These are phyloP conservation scores for Chiridota heheva DNA, from an alignment of 35 echinoderm and acorn worm species.

Conservation along the genomic window DNA sequence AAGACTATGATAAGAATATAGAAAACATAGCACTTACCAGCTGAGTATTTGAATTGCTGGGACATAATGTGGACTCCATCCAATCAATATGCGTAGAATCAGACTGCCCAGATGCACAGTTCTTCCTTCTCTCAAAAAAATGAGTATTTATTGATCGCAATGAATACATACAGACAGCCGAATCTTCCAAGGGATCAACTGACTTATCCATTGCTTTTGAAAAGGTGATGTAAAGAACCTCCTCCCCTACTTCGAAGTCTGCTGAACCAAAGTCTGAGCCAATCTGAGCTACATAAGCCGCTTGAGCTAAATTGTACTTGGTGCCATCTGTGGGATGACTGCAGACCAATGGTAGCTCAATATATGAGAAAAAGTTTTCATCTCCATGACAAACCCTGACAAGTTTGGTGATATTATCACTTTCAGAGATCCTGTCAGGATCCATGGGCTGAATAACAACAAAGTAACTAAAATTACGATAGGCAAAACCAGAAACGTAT, in stretches of 20 bases:
- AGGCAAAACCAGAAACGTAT: conserved; percentile 77
- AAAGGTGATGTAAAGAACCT: conserved; percentile 77
- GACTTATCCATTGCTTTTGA: conserved; percentile 43
- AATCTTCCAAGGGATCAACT: conserved; percentile 39
- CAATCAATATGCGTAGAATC: conserved; percentile 45
- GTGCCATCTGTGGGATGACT: not conserved
- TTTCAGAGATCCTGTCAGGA: not conserved
- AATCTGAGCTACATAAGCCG: conserved; percentile 51
- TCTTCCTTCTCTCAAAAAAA: conserved; percentile 56
- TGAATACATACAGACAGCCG: conserved; percentile 87
- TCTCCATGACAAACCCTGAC: conserved; percentile 70
- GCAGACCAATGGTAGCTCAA: conserved; percentile 74
- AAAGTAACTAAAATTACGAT: conserved; percentile 75
- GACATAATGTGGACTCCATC: conserved; percentile 32
- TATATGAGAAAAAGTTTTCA: conserved; percentile 65
- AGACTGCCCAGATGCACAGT: conserved; percentile 32
- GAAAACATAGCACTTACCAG: no score
- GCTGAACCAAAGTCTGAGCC: conserved; percentile 6
- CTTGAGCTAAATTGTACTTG: conserved; percentile 83
- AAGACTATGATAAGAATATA: no score
- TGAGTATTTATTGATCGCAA: conserved; percentile 51
- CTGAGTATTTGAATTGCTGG: no score
- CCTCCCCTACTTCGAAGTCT: conserved; percentile 29
- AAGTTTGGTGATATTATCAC: conserved; percentile 71
- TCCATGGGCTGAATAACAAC: conserved; percentile 61